Base-by-base conservation (phyloP, 1,140 invertebrate genomes). In the Platyura marginata region DNA sequence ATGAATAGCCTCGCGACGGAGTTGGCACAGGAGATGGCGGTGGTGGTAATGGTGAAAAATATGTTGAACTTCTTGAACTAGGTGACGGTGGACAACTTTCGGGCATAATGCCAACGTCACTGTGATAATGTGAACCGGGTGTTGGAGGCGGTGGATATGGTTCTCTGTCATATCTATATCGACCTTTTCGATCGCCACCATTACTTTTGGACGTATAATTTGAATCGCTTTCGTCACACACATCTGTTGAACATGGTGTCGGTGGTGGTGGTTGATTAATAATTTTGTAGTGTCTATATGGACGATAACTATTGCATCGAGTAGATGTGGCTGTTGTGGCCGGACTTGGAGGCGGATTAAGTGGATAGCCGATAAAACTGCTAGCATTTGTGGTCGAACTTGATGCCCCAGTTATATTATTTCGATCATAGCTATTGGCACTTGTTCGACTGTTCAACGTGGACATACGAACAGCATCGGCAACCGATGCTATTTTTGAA, bases 201-300 rank as follows among this genome's bases (percentile, higher is more conserved):
- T 38, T 38, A 18, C 36, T 38, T n/a, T n/a, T 18, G 15, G 36
- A 11, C 9, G 61, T 64, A 51, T 77, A 77, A 52, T 77, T 75
- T 36, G 70, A 77, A 53, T 89, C 84, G 3, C 80, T 84, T 51
- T 92, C 88, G 53, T 91, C 85, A 58, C 83, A 90, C 10, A 92
- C 82, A 57, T 94, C 90, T 2, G 91, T 94, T 48, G 85, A 88
- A 58, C 88, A 93, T 0, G 91, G 90, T 6, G 90, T 94, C 3
- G 89, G 89, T 2, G 88, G 89, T 15, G 90, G 90, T 2, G 86
- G 86, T 49, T 82, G 76, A 65, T 88, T 84, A 21, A 77, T 76
- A 16, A 72, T 73, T 47, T 79, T 73, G 57, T 88, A 85, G 54
- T 80, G 76, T 19, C 79, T 68, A 57, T 85, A 83, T 1, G 79